Evolutionary conservation across 2,888 invertebrate species (phyloP).

Genomic region (Junonia oenone): DNA sequence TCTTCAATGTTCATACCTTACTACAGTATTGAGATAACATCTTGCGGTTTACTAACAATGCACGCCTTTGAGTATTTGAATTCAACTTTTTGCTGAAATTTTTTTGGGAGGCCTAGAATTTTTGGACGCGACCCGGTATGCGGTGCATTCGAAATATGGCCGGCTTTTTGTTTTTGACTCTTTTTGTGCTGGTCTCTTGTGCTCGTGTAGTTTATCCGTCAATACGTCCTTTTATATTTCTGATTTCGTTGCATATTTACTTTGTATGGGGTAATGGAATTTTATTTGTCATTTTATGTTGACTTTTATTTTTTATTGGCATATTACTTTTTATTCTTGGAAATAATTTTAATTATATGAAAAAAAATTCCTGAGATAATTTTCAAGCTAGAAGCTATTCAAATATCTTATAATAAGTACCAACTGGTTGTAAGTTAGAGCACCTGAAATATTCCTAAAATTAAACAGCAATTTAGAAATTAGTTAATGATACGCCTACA

Average conservation of each 20-base stretch:
- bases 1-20: too few species aligned
- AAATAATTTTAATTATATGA: too few species aligned
- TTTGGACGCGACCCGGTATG: conserved; percentile 9
- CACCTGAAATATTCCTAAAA: too few species aligned
- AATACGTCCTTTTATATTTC: conserved; percentile 6
- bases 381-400: too few species aligned
- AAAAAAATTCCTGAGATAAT: too few species aligned
- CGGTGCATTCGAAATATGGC: conserved; percentile 15
- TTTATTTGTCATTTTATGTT: neutral
- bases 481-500: too few species aligned
- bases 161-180: conserved; percentile 13
- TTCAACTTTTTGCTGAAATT: conserved; percentile 15
- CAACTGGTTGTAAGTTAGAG: too few species aligned
- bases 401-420: too few species aligned
- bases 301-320: neutral
- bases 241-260: conserved; percentile 1
- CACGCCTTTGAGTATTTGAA: conserved; percentile 8
- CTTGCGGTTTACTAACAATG: conserved; percentile 31
- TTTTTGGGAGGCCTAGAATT: conserved; percentile 10
- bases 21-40: conserved; percentile 47
- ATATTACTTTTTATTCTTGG: too few species aligned
- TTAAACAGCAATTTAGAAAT: too few species aligned
- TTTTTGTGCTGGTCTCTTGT: conserved; percentile 9
- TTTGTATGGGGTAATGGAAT: neutral
- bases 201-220: conserved; percentile 6